These are phyloP conservation scores for Anticlea derivata DNA, from an alignment of 2,888 invertebrate species.

Conservation along the genomic window DNA sequence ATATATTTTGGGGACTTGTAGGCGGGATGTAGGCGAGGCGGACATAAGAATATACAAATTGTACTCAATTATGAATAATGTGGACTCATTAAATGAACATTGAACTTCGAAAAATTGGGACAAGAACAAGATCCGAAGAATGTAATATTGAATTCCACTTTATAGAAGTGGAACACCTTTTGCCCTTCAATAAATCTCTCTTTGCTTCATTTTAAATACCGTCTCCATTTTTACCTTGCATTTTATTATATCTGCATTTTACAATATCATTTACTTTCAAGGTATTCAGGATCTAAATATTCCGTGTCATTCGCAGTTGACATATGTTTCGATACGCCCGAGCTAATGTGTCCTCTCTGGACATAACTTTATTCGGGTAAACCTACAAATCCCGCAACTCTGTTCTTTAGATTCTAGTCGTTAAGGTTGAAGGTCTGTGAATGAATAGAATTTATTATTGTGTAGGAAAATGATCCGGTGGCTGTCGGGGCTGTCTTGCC, in stretches of 20 bases:
- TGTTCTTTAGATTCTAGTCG: conserved; percentile 25
- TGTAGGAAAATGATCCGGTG: conserved; percentile 42
- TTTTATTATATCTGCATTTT: no score
- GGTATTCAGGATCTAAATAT: conserved; percentile 17
- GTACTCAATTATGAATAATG: conserved; percentile 49
- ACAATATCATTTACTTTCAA: no score
- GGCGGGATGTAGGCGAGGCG: conserved; percentile 58
- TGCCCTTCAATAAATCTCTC: conserved; percentile 2
- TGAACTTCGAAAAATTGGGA: conserved; percentile 42
- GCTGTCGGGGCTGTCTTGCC: conserved; percentile 23
- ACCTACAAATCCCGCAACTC: conserved; percentile 22
- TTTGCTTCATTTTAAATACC: conserved; percentile 10
- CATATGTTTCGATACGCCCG: conserved; percentile 40
- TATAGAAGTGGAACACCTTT: conserved; percentile 11
- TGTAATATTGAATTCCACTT: conserved; percentile 4
- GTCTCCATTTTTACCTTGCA: no score
- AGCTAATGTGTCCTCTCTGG: conserved; percentile 35
- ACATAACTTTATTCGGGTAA: conserved; percentile 26
- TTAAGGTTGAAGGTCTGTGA: conserved; percentile 26
- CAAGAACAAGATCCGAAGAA: not conserved
- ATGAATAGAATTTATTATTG: conserved; percentile 35
- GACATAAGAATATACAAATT: conserved; percentile 47
- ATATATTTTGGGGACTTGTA: conserved; percentile 38
- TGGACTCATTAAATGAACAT: conserved; percentile 51
- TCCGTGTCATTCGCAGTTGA: conserved; percentile 35